Base-by-base conservation (phyloP, 1,140 invertebrate genomes). In the Diuraphis noxia region DNA sequence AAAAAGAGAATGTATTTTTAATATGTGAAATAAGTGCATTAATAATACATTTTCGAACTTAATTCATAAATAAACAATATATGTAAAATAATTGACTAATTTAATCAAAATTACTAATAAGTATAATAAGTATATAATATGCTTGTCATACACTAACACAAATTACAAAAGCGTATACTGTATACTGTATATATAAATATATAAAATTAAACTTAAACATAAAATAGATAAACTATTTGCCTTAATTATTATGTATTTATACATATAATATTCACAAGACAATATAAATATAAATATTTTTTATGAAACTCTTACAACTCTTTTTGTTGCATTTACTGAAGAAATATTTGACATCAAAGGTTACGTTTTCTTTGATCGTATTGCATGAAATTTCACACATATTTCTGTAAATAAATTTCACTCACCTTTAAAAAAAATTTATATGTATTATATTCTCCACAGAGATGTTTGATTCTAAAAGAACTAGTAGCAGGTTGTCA, bases 251-350 rank as follows among this genome's bases (percentile, higher is more conserved):
- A 72, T 72, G 30, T 72, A 72, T 72, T 72, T 72, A n/a, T 72
- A n/a, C 34, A 72, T n/a, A 72, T 72, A 72, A 72, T 72, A 72
- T 72, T 72, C 34, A 72, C 56, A 72, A n/a, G 56, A 17, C n/a
- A 72, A 72, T 72, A 72, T 72, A 72, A 72, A 72, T 72, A 72
- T n/a, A n/a, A n/a, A 72, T n/a, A n/a, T 72, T 72, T 72, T 72
- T 63, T 72, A n/a, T 34, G 19, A 63, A 72, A n/a, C 56, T 72
- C 30, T 72, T 72, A 72, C 30, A 72, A 72, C 56, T n/a, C 56
- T 72, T 72, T n/a, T 72, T 72, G 56, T 72, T 72, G 13, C 13
- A 72, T 72, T 72, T 72, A n/a, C 56, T 72, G 56, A 72, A 3
- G 13, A 72, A 72, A 72, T 72, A 72, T 72, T 72, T 72, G 10